phyloP scores from a whole-genome alignment of 2,888 invertebrate species.

The Apeira syringaria region DNA sequence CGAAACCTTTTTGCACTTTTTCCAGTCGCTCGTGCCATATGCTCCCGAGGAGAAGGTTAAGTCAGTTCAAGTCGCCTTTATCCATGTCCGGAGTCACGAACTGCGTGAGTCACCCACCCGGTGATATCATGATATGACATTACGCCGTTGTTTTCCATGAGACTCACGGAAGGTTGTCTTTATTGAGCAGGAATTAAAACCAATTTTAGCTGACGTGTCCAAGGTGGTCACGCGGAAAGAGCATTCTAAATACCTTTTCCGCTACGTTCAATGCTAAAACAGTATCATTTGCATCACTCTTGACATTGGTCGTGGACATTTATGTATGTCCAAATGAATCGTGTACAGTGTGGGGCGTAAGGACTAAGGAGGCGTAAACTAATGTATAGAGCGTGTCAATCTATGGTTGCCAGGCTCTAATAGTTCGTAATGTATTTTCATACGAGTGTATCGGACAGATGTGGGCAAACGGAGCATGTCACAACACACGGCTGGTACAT shows the following conservation, averaged over 20 bases:
- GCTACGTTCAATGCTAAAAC: conserved; percentile 39
- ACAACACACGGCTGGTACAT: conserved; percentile 59
- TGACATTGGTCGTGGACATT: conserved; percentile 45
- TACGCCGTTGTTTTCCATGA: conserved; percentile 53
- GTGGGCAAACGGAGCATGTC: conserved; percentile 71
- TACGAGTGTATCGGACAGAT: conserved; percentile 51
- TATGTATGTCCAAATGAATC: conserved; percentile 26
- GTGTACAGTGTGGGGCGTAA: conserved; percentile 3
- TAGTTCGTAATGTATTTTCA: conserved; percentile 35
- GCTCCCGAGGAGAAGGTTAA: conserved; percentile 62
- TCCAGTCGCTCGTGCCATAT: conserved; percentile 58
- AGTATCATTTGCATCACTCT: conserved; percentile 42
- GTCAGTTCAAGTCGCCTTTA: conserved; percentile 59
- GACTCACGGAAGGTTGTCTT: conserved; percentile 29
- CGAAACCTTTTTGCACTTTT: conserved; percentile 62
- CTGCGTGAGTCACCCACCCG: conserved; percentile 61
- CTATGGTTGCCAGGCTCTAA: conserved; percentile 10
- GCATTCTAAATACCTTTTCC: conserved; percentile 40
- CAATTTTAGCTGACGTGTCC: conserved; percentile 33
- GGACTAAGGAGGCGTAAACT: conserved; percentile 3
- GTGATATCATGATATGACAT: conserved; percentile 69
- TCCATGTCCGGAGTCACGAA: conserved; percentile 55
- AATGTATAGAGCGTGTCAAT: conserved; percentile 10
- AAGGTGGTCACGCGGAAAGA: conserved; percentile 43
- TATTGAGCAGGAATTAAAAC: conserved; percentile 32